phyloP scores from a whole-genome alignment of 1,140 invertebrate species.

The Zophobas morio region DNA sequence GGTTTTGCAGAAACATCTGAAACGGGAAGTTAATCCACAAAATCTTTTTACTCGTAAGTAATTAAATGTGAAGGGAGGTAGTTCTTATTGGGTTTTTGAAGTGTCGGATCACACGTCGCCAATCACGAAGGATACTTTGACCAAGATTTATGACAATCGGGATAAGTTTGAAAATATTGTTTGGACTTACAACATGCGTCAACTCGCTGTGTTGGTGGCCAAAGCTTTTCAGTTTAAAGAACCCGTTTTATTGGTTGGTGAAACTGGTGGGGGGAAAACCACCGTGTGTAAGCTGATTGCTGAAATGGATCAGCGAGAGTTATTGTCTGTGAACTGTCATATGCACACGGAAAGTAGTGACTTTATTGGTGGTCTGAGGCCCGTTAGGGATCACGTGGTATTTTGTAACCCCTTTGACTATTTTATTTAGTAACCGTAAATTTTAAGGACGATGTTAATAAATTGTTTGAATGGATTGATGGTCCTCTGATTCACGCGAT shows the following conservation, averaged over 20 bases:
- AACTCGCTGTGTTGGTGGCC: conserved; percentile 92
- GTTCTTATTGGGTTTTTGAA: conserved; percentile 52
- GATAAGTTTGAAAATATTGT: conserved; percentile 86
- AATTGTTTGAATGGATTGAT: conserved; percentile 98
- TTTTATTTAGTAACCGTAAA: neutral
- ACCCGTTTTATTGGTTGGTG: conserved; percentile 95
- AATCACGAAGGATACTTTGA: conserved; percentile 82
- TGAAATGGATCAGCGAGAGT: conserved; percentile 74
- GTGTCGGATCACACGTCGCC: conserved; percentile 81
- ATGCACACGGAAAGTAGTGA: conserved; percentile 99
- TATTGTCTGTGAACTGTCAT: conserved; percentile 95
- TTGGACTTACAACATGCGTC: conserved; percentile 93
- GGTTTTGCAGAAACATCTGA: conserved; percentile 90
- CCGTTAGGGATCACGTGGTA: conserved; percentile 81
- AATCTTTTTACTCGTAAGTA: conserved; percentile 80
- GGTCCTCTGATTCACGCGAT: conserved; percentile 95
- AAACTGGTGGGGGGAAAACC: conserved; percentile 99
- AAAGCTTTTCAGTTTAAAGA: conserved; percentile 94
- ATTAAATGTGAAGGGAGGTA: neutral
- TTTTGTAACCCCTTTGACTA: neutral
- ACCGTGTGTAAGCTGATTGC: conserved; percentile 94
- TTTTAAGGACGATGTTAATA: conserved; percentile 64
- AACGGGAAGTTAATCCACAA: conserved; percentile 80
- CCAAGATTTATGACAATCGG: conserved; percentile 74
- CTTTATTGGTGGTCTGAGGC: conserved; percentile 95